Evolutionary conservation across 2,113 vertebrate species (phyloP), one percentile per base, ranked within the genome.

Genomic region (Myiozetetes cayanensis): DNA sequence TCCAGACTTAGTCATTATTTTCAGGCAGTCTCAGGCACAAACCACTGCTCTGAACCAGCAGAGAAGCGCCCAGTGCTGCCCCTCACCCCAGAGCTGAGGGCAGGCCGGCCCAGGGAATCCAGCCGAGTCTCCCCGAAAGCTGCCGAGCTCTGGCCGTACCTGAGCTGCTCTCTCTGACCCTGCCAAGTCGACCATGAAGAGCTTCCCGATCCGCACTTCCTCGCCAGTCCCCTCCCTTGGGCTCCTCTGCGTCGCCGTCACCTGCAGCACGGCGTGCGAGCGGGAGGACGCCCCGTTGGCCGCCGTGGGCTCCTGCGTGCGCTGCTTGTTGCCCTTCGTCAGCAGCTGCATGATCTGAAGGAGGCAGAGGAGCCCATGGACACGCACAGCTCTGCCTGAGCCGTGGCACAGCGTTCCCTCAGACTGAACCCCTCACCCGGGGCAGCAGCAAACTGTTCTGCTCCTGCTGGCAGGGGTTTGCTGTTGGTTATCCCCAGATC

Each of bases 121-220:
- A 73, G 31, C 39, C 23, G 6, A 14, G 10, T 65, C 39, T 65
- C 61, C 25, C 6, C 12, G 17, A 37, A 16, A 77, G 33, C 25
- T 44, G 7, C 24, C 2, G 2, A 68, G 71, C 15, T 65, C 11
- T 27, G 44, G 10, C 14, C 4, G 1, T 53, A 98, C 97, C 98
- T 98, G 98, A 13, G 98, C 94, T 2, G 98, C 98, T 53, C 96
- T 95, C 82, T 98, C 98, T 0, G 95, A 97, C n/a, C 98, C 98
- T 0, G 96, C 98, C 89, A 98, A 91, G 92, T 97, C 97, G 3
- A 98, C 97, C 97, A 98, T 89, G 94, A 98, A 98, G 50, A 98
- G 97, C 65, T 88, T 96, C 17, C 98, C 98, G 0, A 91, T 4
- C 3, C 63, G 27, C 46, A 89, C 61, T 39, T 96, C 98, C 84